Evolutionary conservation across 1,140 invertebrate genomes (phyloP).

Genomic region (Brachionus rubens): DNA sequence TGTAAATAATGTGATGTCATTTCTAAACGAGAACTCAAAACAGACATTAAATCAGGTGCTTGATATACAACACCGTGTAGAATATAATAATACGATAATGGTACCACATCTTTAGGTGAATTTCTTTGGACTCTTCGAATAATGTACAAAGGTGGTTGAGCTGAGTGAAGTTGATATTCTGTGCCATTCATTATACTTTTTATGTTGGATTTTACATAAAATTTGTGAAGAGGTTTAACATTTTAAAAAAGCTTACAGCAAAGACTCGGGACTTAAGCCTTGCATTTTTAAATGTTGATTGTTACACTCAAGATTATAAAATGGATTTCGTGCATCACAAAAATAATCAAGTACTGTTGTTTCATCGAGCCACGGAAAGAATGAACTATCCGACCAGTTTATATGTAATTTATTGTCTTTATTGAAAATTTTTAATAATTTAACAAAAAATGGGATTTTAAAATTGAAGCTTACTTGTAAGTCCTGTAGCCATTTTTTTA

Average conservation of each 20-base stretch:
- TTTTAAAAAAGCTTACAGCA: constrained; percentile 10
- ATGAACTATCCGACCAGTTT: constrained; percentile 43
- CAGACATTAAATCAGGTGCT: constrained; percentile 41
- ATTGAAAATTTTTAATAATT: too few species aligned
- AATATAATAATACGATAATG: constrained; percentile 41
- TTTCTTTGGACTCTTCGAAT: constrained; percentile 28
- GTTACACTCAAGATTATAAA: constrained; percentile 45
- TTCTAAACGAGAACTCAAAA: constrained; percentile 33
- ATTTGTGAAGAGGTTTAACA: background rate
- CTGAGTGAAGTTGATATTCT: constrained; percentile 26
- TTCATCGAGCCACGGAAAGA: constrained; percentile 45
- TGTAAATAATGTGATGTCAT: constrained; percentile 40
- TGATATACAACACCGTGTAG: constrained; percentile 36
- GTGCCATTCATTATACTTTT: constrained; percentile 13
- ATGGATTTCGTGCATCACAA: constrained; percentile 35
- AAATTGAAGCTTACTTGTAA: too few species aligned
- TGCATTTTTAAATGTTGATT: constrained; percentile 40
- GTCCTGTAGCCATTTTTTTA: constrained; percentile 10
- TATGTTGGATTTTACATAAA: background rate
- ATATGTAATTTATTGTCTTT: constrained; percentile 41
- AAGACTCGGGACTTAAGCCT: constrained; percentile 5
- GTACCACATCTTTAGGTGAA: constrained; percentile 17
- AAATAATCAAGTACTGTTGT: constrained; percentile 36
- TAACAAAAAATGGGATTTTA: too few species aligned
- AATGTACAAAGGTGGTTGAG: constrained; percentile 33